Base-by-base conservation (phyloP, 1,140 invertebrate species). In the Eupristina koningsbergeri region DNA sequence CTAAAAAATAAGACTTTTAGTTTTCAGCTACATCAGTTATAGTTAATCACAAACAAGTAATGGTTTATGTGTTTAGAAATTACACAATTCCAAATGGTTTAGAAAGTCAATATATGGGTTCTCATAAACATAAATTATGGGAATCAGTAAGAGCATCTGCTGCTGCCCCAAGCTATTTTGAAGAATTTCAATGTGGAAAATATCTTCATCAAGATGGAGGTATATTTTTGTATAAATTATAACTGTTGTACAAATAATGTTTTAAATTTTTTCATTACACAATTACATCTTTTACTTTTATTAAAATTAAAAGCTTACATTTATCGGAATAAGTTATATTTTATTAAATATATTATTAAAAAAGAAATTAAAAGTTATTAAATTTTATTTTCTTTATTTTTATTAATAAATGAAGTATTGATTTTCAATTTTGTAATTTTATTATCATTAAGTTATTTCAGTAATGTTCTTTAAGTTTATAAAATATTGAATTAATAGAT, bases 131-230 rank as follows among this genome's bases (percentile, higher is more conserved):
- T 85, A 92, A 93, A 87, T 89, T 98, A 26, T 99, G 98, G 97
- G 95, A 98, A 93, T 96, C 97, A 19, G 95, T 98, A 7, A 92
- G 97, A 88, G 98, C 97, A 17, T 98, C 97, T 15, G 96, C 97
- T 63, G 97, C 98, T 74, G 98, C 98, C 31, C 98, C 98, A 3
- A 97, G 96, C 0, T 98, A 98, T 93, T 99, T 98, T 92, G 95
- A 97, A 89, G 97, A 98, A 89, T 97, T 96, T 87, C 94, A 94
- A 86, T 92, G 96, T 29, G 95, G 95, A 77, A 95, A 96, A 41
- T 93, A 94, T 88, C 90, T 98, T 85, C 97, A 98, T 91, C 96
- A 97, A 93, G 96, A 97, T 90, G 92, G 91, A 85, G 89, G 92
- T 89, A 88, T 75, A 73, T 34, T 80, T 63, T 64, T 29, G 75